These are phyloP conservation scores for Thamnophis sirtalis DNA, from an alignment of 2,113 vertebrate genomes.

Conservation along the genomic window DNA sequence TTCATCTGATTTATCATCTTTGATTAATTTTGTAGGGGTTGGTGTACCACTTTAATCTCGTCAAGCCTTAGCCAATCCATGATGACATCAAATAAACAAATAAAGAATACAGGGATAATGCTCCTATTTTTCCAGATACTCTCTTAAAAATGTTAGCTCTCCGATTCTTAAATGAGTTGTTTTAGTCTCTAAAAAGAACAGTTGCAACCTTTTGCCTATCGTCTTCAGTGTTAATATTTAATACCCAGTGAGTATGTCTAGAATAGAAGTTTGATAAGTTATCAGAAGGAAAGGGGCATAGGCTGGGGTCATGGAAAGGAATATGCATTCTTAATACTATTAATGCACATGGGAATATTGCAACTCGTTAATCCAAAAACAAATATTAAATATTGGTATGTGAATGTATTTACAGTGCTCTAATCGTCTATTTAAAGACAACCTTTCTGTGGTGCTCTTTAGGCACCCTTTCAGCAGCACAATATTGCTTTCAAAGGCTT, in stretches of 20 bases:
- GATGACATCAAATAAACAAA: background rate
- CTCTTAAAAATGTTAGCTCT: background rate
- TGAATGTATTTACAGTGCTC: background rate
- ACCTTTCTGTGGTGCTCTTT: slow-evolving; percentile 27
- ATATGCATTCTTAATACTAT: background rate
- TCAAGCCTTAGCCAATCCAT: background rate
- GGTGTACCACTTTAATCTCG: background rate
- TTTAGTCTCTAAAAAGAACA: background rate
- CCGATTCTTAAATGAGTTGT: background rate
- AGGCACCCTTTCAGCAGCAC: slow-evolving; percentile 38
- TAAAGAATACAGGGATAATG: background rate
- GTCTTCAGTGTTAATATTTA: background rate
- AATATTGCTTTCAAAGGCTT: slow-evolving; percentile 67
- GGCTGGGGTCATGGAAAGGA: background rate
- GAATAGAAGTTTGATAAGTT: background rate
- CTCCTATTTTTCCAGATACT: no score
- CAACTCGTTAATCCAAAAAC: background rate
- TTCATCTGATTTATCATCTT: background rate
- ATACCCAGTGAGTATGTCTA: background rate
- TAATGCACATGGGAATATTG: background rate
- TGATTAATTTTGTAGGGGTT: background rate
- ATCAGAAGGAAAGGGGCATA: background rate
- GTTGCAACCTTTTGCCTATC: background rate
- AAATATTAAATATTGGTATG: background rate
- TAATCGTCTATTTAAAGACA: background rate